Conservation (phyloP, 1,140 invertebrate species). For the Lepidurus apus region DNA sequence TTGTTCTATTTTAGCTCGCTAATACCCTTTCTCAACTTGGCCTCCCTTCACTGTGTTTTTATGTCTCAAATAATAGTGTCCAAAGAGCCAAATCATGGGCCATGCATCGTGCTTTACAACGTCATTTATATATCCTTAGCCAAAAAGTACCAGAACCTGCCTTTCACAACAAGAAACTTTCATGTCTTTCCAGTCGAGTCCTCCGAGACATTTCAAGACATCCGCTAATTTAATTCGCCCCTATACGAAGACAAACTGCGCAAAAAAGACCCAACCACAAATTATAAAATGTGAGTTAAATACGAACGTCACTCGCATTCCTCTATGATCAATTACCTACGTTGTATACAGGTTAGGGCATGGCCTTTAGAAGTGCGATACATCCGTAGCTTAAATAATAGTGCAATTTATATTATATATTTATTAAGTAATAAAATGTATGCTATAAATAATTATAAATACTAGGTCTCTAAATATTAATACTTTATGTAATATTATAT, state of each 20-base stretch:
- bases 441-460: too few relatives aligned
- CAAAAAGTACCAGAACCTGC: background rate
- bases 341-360: too few relatives aligned
- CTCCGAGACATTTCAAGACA: background rate
- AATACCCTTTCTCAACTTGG: background rate
- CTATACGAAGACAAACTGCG: background rate
- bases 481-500: too few relatives aligned
- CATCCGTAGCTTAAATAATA: too few relatives aligned
- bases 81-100: conserved; percentile 18
- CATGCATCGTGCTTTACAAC: conserved; percentile 14
- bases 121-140: conserved; percentile 5
- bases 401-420: too few relatives aligned
- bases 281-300: too few relatives aligned
- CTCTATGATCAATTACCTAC: too few relatives aligned
- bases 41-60: background rate
- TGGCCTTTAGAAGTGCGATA: too few relatives aligned
- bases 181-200: background rate
- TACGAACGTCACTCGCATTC: too few relatives aligned
- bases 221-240: conserved; percentile 1
- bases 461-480: too few relatives aligned
- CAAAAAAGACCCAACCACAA: background rate
- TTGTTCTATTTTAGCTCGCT: conserved; percentile 14
- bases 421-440: too few relatives aligned
- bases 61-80: conserved; percentile 16
- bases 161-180: background rate